A percentile compares a stretch with the other conserved stretches of the same genome.
phyloP scores from a whole-genome alignment of 2,113 vertebrate genomes.

The Cephalopholis sonnerati region DNA sequence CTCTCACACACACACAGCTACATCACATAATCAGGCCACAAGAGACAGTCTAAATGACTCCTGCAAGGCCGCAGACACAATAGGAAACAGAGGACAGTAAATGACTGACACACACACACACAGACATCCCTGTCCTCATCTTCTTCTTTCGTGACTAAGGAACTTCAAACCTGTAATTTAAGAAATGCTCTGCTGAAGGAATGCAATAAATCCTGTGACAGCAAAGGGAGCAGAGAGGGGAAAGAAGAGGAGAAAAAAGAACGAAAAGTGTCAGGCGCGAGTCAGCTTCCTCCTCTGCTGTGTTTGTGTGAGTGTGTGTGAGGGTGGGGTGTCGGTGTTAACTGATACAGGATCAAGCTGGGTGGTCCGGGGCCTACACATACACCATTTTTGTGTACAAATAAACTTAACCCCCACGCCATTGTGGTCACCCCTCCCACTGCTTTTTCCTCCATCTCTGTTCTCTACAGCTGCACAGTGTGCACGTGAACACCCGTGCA shows the following conservation, averaged over 20 bases:
- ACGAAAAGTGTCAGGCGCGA: conserved; percentile 65
- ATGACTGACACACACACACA: conserved; percentile 38
- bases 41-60: conserved; percentile 65
- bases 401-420: conserved; percentile 85
- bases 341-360: conserved; percentile 84
- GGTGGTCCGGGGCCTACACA: conserved; percentile 84
- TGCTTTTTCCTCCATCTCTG: conserved; percentile 69
- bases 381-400: conserved; percentile 87
- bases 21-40: conserved; percentile 57
- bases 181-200: conserved; percentile 79
- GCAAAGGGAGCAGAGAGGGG: conserved; percentile 63
- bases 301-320: conserved; percentile 55
- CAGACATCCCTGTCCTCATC: conserved; percentile 73
- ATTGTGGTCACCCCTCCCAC: conserved; percentile 82
- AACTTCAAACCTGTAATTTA: conserved; percentile 87
- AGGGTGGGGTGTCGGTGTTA: conserved; percentile 77
- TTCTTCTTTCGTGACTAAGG: conserved; percentile 79
- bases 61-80: conserved; percentile 73
- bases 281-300: conserved; percentile 69
- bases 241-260: conserved; percentile 48
- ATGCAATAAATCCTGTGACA: conserved; percentile 85
- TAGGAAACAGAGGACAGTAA: conserved; percentile 64
- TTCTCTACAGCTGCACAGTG: conserved; percentile 69
- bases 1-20: conserved; percentile 3
- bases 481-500: conserved; percentile 60